A percentile compares a stretch with the other conserved stretches of the same genome.
Conservation (phyloP, 2,113 vertebrate genomes). For the Aviceda subcristata region DNA sequence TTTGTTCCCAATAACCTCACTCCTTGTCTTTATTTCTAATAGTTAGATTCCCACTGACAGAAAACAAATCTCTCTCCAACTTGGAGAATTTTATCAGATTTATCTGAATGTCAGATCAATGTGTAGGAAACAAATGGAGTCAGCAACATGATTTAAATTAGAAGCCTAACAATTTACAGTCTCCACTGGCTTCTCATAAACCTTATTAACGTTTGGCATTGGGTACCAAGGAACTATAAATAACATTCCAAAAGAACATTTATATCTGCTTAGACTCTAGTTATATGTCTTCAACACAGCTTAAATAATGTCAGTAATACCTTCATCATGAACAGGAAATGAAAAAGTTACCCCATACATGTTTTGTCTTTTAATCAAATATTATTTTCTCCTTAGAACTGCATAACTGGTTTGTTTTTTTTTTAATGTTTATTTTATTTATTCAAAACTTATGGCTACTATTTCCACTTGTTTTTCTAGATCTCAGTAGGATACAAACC, state of each 20-base stretch:
- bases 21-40: conserved; percentile 29
- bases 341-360: conserved; percentile 69
- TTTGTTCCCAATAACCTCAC: conserved; percentile 60
- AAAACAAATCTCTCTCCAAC: conserved; percentile 67
- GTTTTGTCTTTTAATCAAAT: conserved; percentile 73
- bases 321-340: conserved; percentile 75
- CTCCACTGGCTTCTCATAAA: conserved; percentile 73
- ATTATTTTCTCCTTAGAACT: conserved; percentile 62
- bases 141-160: conserved; percentile 68
- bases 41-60: conserved; percentile 58
- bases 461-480: conserved; percentile 71
- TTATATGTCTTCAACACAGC: conserved; percentile 55
- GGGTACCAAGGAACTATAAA: conserved; percentile 72
- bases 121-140: conserved; percentile 69
- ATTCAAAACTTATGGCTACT: conserved; percentile 59
- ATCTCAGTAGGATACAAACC: conserved; percentile 24
- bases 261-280: conserved; percentile 68
- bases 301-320: conserved; percentile 67
- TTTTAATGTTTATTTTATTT: conserved; percentile 42
- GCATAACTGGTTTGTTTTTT: neutral
- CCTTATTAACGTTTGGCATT: conserved; percentile 68
- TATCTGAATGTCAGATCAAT: conserved; percentile 64
- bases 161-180: conserved; percentile 64
- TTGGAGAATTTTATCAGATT: conserved; percentile 70
- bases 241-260: conserved; percentile 65